Evolutionary conservation across 1,140 invertebrate genomes (phyloP).

Genomic region (Anagrus nilaparvatae): DNA sequence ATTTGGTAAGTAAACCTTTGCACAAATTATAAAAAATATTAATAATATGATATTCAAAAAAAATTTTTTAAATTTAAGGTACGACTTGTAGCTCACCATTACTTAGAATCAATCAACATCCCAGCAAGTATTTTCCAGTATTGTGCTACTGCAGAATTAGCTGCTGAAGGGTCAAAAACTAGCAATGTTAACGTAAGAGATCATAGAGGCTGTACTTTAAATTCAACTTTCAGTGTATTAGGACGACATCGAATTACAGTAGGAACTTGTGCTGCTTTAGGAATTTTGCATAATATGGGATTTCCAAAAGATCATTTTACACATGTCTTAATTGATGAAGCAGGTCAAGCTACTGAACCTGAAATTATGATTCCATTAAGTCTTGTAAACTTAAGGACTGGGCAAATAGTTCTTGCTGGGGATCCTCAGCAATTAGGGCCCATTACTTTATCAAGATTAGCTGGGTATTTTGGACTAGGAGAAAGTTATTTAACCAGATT

Average conservation of each 20-base stretch:
- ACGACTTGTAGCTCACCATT: conserved; percentile 56
- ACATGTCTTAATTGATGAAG: conserved; percentile 83
- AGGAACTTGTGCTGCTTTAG: conserved; percentile 68
- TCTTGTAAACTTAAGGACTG: conserved; percentile 37
- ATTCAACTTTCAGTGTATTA: conserved; percentile 47
- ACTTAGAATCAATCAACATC: conserved; percentile 47
- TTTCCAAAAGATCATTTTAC: conserved; percentile 70
- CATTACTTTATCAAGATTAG: conserved; percentile 58
- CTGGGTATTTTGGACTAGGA: conserved; percentile 52
- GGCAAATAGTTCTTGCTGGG: conserved; percentile 75
- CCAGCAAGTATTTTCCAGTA: conserved; percentile 56
- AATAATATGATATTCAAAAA: not conserved
- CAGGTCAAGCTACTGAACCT: conserved; percentile 82
- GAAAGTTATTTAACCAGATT: conserved; percentile 64
- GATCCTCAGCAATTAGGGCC: conserved; percentile 89
- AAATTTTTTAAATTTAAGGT: conserved; percentile 21
- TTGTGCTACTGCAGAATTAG: conserved; percentile 51
- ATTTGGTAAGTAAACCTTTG: conserved; percentile 43
- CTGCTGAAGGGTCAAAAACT: conserved; percentile 13
- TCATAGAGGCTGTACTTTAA: conserved; percentile 35
- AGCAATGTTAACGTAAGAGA: conserved; percentile 16
- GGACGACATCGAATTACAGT: conserved; percentile 68
- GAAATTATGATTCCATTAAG: conserved; percentile 70
- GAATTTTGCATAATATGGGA: conserved; percentile 54
- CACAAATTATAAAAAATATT: not conserved